Evolutionary conservation across 2,113 vertebrate species (phyloP).

Genomic region (Nothobranchius kuhntae): DNA sequence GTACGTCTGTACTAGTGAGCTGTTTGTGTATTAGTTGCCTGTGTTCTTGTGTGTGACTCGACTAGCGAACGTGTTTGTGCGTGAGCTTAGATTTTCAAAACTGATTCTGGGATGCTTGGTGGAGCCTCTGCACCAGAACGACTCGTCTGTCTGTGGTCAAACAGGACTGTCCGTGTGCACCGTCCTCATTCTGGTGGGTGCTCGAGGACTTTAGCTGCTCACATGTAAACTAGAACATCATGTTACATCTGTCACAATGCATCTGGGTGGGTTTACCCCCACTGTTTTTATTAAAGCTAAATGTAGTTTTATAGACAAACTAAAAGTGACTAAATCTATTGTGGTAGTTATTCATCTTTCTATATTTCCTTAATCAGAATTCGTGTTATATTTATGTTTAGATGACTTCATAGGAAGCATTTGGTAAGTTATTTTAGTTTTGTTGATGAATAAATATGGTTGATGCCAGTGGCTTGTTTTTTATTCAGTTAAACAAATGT

Average conservation of each 20-base stretch:
- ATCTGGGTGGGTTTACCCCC: not conserved
- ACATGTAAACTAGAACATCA: not conserved
- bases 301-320: too few relatives aligned
- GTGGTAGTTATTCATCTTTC: too few relatives aligned
- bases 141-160: slow-evolving; percentile 19
- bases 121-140: slow-evolving; percentile 8
- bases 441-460: too few relatives aligned
- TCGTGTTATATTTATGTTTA: too few relatives aligned
- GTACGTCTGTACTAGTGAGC: not conserved
- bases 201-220: too few relatives aligned
- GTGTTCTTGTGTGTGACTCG: not conserved
- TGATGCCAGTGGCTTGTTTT: too few relatives aligned
- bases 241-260: not conserved
- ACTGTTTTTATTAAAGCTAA: too few relatives aligned
- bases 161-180: slow-evolving; percentile 30
- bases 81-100: slow-evolving; percentile 21
- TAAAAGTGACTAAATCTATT: too few relatives aligned
- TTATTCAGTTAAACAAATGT: too few relatives aligned
- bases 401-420: too few relatives aligned
- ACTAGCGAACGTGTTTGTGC: slow-evolving; percentile 12
- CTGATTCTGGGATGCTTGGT: slow-evolving; percentile 20
- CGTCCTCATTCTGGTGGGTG: slow-evolving; percentile 1
- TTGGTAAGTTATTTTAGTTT: too few relatives aligned
- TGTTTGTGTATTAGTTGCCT: not conserved
- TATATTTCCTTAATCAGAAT: too few relatives aligned